These are phyloP conservation scores for Caenorhabditis sp. DNA, from an alignment of 2,888 invertebrate species.

Conservation along the genomic window DNA sequence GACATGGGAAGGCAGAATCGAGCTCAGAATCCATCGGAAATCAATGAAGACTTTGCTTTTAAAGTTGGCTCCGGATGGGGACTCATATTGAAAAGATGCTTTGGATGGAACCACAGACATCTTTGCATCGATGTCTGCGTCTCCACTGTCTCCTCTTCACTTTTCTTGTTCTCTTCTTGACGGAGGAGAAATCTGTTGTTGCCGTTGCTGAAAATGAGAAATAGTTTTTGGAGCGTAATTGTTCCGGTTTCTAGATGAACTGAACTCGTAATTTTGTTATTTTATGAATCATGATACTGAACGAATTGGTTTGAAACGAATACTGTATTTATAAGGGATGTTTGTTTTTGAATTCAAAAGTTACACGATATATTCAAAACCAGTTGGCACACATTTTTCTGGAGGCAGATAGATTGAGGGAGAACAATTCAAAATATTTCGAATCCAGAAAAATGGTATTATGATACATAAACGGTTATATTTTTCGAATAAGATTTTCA, in stretches of 20 bases:
- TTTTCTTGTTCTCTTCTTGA: conserved; percentile 39
- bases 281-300: neutral
- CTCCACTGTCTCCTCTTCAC: conserved; percentile 28
- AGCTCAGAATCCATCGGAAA: conserved; percentile 6
- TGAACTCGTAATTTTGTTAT: neutral
- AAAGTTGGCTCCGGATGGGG: conserved; percentile 17
- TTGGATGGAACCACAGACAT: conserved; percentile 62
- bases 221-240: conserved; percentile 8
- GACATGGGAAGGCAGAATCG: conserved; percentile 15
- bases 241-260: conserved; percentile 1
- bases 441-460: no score
- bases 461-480: no score
- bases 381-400: no score
- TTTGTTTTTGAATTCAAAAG: conserved; percentile 3
- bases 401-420: no score
- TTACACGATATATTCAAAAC: neutral
- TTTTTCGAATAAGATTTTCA: no score
- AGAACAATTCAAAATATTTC: no score
- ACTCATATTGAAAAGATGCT: conserved; percentile 53
- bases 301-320: neutral
- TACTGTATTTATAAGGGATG: conserved; percentile 3
- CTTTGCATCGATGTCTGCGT: conserved; percentile 46
- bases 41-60: conserved; percentile 8
- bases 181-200: conserved; percentile 41
- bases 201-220: conserved; percentile 35